Evolutionary conservation across 2,888 invertebrate species (phyloP).

Genomic region (Drosophila pseudotakahashii): DNA sequence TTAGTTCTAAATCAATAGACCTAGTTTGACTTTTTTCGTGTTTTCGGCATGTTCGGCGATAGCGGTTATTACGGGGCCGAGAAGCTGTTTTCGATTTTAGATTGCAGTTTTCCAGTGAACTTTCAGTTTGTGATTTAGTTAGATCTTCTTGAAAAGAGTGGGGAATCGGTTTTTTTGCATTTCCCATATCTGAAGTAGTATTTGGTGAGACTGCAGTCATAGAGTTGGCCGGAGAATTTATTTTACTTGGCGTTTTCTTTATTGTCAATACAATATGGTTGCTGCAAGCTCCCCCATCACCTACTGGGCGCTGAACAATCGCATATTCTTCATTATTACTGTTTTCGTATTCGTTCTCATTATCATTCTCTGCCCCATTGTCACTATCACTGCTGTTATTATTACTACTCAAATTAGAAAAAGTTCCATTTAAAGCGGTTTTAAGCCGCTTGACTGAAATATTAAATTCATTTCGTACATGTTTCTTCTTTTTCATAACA

Average conservation of each 20-base stretch:
- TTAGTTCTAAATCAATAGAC: constrained; percentile 51
- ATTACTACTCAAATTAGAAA: constrained; percentile 51
- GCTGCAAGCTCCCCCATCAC: constrained; percentile 35
- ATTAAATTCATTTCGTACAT: not conserved
- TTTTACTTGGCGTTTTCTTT: constrained; percentile 82
- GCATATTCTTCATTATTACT: constrained; percentile 75
- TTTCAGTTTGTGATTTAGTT: not conserved
- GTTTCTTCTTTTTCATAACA: not conserved
- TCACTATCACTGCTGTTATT: constrained; percentile 60
- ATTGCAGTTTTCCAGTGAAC: not conserved
- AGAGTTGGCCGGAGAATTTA: constrained; percentile 71
- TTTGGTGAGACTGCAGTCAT: constrained; percentile 57
- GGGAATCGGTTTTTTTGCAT: not conserved
- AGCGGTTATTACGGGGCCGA: constrained; percentile 21
- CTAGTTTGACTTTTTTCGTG: constrained; percentile 1
- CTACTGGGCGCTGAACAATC: constrained; percentile 63
- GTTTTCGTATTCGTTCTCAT: constrained; percentile 50
- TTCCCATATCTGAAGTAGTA: constrained; percentile 6
- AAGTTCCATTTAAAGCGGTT: constrained; percentile 64
- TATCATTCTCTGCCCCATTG: constrained; percentile 45
- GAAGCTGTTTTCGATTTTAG: not conserved
- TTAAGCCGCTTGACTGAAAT: constrained; percentile 65
- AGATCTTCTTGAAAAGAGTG: not conserved
- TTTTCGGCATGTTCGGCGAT: constrained; percentile 9
- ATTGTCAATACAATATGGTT: constrained; percentile 82